Evolutionary conservation across 2,888 invertebrate genomes (phyloP).

Genomic region (Ptychoptera contaminata): DNA sequence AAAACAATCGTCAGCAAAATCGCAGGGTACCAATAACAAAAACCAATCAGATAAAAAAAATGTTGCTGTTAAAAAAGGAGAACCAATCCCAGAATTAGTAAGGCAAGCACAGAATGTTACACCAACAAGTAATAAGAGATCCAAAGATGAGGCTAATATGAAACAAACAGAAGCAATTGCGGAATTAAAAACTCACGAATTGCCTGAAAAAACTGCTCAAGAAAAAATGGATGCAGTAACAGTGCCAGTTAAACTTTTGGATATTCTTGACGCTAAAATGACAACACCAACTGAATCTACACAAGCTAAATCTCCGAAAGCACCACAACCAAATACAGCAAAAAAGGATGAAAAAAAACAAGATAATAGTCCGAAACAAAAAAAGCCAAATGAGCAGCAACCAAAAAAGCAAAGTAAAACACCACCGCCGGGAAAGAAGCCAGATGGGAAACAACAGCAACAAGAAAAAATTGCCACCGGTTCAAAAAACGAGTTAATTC

Average conservation of each 20-base stretch:
- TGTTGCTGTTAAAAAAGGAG: neutral
- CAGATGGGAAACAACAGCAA: no score
- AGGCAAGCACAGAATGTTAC: neutral
- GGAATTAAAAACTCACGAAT: slow-evolving; percentile 4
- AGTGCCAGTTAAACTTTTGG: slow-evolving; percentile 3
- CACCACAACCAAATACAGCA: no score
- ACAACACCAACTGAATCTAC: slow-evolving; percentile 1
- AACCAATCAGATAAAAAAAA: neutral
- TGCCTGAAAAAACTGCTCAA: slow-evolving; percentile 6
- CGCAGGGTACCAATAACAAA: neutral
- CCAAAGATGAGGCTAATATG: slow-evolving; percentile 3
- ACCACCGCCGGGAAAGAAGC: no score
- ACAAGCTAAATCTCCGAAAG: neutral
- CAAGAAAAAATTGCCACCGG: no score
- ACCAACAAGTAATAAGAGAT: slow-evolving; percentile 2
- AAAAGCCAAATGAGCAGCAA: no score
- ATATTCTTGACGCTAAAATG: slow-evolving; percentile 7
- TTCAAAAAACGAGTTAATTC: no score
- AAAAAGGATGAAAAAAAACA: no score
- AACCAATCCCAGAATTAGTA: neutral
- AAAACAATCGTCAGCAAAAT: slow-evolving; percentile 1
- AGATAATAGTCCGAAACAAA: no score
- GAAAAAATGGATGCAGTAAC: slow-evolving; percentile 4
- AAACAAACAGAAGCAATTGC: neutral
- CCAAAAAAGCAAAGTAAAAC: no score